Conservation (phyloP, 35 echinoderm and acorn worm genomes). For the Lytechinus variegatus region DNA sequence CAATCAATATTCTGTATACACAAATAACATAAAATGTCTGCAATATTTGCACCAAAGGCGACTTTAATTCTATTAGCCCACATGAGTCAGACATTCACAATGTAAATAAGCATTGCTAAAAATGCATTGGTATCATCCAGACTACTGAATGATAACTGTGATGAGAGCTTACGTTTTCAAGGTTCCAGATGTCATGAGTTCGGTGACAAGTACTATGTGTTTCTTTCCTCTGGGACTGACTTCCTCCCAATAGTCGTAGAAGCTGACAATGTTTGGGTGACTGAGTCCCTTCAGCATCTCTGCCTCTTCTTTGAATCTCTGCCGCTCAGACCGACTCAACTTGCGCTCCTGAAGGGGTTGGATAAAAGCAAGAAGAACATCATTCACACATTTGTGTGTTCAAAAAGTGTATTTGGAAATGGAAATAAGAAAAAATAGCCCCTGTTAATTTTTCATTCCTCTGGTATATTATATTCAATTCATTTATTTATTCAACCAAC, state of each 20-base stretch:
- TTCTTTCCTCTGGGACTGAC: conserved; percentile 58
- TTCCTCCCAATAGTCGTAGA: conserved; percentile 98
- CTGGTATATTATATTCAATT: too few species aligned
- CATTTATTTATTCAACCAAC: too few species aligned
- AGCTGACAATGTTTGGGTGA: conserved; percentile 98
- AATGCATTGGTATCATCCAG: background rate
- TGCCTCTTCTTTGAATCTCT: conserved; percentile 96
- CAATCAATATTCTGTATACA: background rate
- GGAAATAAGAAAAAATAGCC: too few species aligned
- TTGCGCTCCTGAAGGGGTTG: conserved; percentile 75
- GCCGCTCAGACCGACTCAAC: conserved; percentile 80
- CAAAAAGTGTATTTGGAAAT: background rate
- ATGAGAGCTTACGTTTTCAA: conserved; percentile 89
- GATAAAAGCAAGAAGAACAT: background rate
- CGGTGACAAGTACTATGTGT: conserved; percentile 98
- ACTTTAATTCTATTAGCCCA: background rate
- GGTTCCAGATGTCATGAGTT: conserved; percentile 99
- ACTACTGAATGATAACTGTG: background rate
- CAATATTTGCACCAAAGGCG: background rate
- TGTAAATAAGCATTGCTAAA: background rate
- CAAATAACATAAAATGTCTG: background rate
- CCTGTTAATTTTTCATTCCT: too few species aligned
- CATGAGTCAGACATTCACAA: background rate
- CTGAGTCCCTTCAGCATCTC: conserved; percentile 99
- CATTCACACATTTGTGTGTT: background rate